Conservation (phyloP, 2,888 invertebrate species). For the Netelia inedita region DNA sequence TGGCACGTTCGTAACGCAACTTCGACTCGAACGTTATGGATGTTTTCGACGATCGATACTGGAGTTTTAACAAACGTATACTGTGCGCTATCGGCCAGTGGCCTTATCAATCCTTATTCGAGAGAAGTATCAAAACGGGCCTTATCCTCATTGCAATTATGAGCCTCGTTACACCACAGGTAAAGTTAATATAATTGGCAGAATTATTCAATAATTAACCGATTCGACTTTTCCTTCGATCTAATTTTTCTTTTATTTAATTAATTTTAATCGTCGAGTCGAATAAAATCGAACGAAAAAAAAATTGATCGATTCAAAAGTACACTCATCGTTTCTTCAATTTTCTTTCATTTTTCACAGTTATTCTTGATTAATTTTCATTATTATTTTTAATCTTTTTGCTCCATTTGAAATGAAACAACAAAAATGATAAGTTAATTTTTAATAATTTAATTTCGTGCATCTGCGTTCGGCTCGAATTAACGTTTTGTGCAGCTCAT, state of each 20-base stretch:
- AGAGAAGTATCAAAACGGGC: neutral
- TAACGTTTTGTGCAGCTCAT: neutral
- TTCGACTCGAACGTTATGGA: neutral
- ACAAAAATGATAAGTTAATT: neutral
- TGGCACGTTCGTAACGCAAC: neutral
- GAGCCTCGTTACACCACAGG: constrained; percentile 11
- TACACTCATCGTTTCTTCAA: too few species aligned
- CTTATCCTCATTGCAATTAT: neutral
- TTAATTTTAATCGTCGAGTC: too few species aligned
- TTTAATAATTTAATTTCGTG: neutral
- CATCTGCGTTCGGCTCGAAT: neutral
- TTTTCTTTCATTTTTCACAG: too few species aligned
- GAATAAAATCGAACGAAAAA: too few species aligned
- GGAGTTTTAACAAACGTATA: constrained; percentile 26
- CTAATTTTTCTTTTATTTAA: too few species aligned
- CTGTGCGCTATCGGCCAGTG: constrained; percentile 16
- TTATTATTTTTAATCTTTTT: too few species aligned
- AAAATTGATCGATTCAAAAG: too few species aligned
- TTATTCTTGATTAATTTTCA: too few species aligned
- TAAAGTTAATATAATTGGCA: neutral
- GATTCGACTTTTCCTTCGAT: too few species aligned
- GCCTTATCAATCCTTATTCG: constrained; percentile 20
- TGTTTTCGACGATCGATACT: constrained; percentile 18
- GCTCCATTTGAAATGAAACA: neutral
- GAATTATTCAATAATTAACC: too few species aligned